A percentile compares a stretch with the other conserved stretches of the same genome.
Evolutionary conservation across 2,888 invertebrate species (phyloP).

Genomic region (Dusona sp.): DNA sequence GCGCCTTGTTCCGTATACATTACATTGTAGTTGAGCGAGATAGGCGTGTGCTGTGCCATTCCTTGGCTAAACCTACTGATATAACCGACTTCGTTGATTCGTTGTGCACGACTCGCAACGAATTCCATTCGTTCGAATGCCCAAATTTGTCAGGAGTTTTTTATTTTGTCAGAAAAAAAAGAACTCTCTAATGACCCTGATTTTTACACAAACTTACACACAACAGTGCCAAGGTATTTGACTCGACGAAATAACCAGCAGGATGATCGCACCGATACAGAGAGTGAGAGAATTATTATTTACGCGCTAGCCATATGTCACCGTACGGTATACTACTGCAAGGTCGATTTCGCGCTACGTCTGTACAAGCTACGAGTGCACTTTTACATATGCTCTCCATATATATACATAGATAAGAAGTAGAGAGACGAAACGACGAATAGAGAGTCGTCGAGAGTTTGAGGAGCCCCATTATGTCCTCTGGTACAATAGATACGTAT

Average conservation of each 20-base stretch:
- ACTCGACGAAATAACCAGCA: not conserved
- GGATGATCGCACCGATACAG: not conserved
- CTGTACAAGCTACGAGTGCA: not conserved
- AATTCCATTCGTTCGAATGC: not conserved
- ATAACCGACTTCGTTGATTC: not conserved
- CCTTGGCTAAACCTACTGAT: not conserved
- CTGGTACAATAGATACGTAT: conserved; percentile 78
- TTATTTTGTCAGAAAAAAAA: not conserved
- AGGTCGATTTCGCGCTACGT: conserved; percentile 36
- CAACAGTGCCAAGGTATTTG: too few relatives aligned
- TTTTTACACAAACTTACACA: too few relatives aligned
- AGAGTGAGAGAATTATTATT: not conserved
- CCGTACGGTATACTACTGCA: not conserved
- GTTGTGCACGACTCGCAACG: not conserved
- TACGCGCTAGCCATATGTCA: not conserved
- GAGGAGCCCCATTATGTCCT: conserved; percentile 75
- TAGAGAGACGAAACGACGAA: conserved; percentile 14
- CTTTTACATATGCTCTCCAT: conserved; percentile 10
- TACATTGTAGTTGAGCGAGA: not conserved
- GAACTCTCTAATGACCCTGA: too few relatives aligned
- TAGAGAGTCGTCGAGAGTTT: conserved; percentile 35
- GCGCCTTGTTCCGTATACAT: not conserved
- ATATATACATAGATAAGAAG: conserved; percentile 17
- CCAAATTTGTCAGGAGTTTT: not conserved
- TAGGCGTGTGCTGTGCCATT: not conserved